phyloP scores from a whole-genome alignment of 2,888 invertebrate species.

The Calameuta filiformis region DNA sequence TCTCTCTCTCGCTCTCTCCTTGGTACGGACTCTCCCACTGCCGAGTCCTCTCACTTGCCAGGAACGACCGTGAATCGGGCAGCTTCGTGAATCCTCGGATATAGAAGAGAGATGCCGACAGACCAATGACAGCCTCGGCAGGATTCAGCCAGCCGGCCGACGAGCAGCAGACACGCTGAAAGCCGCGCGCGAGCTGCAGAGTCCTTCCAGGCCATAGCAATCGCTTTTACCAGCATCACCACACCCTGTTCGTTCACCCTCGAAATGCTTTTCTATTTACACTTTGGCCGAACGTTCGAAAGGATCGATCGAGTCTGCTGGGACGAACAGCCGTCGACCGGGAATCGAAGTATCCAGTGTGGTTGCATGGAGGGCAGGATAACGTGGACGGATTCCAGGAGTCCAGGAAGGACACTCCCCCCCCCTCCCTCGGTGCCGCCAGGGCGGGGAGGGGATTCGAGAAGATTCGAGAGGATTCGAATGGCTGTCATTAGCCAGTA shows the following conservation, averaged over 20 bases:
- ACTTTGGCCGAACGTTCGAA: not conserved
- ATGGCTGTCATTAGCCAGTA: not conserved
- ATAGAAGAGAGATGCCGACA: constrained; percentile 25
- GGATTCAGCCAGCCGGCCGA: not conserved
- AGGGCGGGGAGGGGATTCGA: no score
- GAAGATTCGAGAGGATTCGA: not conserved
- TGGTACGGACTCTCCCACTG: constrained; percentile 15
- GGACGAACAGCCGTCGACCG: not conserved
- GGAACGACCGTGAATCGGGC: constrained; percentile 17
- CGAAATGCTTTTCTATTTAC: not conserved
- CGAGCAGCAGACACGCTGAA: not conserved
- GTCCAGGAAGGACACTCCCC: not conserved
- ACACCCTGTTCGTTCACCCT: not conserved
- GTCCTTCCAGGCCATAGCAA: not conserved
- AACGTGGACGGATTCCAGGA: not conserved
- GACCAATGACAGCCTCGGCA: not conserved
- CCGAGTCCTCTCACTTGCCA: constrained; percentile 18
- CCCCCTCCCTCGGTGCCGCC: not conserved
- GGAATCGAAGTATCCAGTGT: not conserved
- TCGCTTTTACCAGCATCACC: not conserved
- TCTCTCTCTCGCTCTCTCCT: constrained; percentile 17
- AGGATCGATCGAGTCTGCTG: not conserved
- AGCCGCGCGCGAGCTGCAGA: not conserved
- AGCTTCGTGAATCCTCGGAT: constrained; percentile 44
- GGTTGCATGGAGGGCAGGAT: not conserved